These are phyloP conservation scores for Otus sunia DNA, from an alignment of 2,113 vertebrate species.

Conservation along the genomic window DNA sequence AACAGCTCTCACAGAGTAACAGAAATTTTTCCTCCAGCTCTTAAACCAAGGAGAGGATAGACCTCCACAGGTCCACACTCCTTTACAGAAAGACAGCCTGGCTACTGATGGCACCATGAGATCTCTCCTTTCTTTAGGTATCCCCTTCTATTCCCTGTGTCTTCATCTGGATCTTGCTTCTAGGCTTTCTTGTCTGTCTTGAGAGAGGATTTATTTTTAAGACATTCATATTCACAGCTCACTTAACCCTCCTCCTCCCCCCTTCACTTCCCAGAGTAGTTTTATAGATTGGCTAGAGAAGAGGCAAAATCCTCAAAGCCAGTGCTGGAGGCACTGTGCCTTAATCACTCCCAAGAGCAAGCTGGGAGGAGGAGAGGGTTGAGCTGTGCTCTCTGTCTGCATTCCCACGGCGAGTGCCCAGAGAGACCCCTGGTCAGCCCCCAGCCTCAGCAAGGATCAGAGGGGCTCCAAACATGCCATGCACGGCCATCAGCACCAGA, in stretches of 20 bases:
- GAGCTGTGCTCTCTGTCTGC: neutral
- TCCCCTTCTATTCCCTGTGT: neutral
- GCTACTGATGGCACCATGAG: neutral
- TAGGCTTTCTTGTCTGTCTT: neutral
- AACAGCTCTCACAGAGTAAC: neutral
- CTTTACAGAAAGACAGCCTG: neutral
- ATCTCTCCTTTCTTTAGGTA: neutral
- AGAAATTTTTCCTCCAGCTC: neutral
- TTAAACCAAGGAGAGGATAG: neutral
- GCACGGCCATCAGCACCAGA: fast-evolving
- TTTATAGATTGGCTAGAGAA: neutral
- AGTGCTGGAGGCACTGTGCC: neutral
- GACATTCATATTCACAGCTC: neutral
- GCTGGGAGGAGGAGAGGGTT: neutral
- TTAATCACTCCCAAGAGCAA: neutral
- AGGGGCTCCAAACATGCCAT: fast-evolving
- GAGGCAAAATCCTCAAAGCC: neutral
- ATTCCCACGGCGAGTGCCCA: fast-evolving
- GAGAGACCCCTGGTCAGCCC: neutral
- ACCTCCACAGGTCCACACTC: neutral
- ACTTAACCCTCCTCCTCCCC: neutral
- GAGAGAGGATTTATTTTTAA: neutral
- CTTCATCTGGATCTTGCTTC: neutral
- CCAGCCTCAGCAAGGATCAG: neutral
- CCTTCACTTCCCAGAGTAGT: neutral